Conservation (phyloP, 1,140 invertebrate species). For the Galleria mellonella region DNA sequence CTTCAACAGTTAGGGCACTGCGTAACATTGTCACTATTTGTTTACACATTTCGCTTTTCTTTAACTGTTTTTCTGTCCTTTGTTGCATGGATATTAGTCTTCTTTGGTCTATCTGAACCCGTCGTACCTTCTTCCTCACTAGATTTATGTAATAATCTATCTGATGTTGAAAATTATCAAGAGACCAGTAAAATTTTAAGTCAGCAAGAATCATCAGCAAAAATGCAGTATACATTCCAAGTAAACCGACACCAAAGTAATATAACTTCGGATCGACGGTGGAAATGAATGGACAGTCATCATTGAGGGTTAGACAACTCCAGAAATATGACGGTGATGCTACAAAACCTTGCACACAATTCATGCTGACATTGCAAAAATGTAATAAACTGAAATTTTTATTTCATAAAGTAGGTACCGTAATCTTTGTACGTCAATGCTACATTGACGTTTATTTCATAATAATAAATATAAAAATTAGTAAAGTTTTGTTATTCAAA, state of each 20-base stretch:
- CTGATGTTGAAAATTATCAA: constrained; percentile 37
- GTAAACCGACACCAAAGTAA: constrained; percentile 35
- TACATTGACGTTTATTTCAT: constrained; percentile 11
- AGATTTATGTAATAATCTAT: constrained; percentile 40
- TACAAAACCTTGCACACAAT: constrained; percentile 9
- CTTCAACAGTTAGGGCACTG: constrained; percentile 12
- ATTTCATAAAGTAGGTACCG: not conserved
- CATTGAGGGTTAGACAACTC: constrained; percentile 37
- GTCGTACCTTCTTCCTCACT: constrained; percentile 36
- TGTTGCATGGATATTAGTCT: constrained; percentile 36
- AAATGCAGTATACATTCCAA: constrained; percentile 28
- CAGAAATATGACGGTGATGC: constrained; percentile 42
- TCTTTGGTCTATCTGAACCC: constrained; percentile 40
- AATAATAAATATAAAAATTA: no score
- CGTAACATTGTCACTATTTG: constrained; percentile 31
- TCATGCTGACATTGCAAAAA: constrained; percentile 15
- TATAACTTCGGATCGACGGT: constrained; percentile 30
- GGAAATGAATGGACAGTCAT: constrained; percentile 45
- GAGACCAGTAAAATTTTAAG: constrained; percentile 41
- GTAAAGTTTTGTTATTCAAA: no score
- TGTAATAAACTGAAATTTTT: constrained; percentile 4
- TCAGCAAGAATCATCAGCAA: constrained; percentile 41
- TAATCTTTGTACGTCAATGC: constrained; percentile 5
- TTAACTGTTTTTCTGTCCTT: constrained; percentile 38
- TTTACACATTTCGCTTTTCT: constrained; percentile 31